phyloP scores from a whole-genome alignment of 2,888 invertebrate species.

The Yponomeuta sedellus region DNA sequence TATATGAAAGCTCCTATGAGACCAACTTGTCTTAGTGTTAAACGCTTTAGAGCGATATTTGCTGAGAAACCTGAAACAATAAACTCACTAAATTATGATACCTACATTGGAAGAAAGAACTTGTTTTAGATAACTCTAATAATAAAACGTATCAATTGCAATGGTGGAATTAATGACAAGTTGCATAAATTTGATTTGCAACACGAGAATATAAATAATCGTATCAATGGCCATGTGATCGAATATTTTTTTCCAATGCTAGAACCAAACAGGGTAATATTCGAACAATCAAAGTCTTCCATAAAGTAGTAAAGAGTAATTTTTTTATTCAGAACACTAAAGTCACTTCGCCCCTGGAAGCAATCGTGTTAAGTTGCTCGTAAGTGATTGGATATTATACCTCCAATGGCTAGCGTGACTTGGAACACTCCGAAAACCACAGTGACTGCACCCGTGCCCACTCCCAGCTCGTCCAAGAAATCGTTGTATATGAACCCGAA shows the following conservation, averaged over 20 bases:
- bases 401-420: constrained; percentile 72
- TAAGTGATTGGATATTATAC: constrained; percentile 37
- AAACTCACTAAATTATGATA: neutral
- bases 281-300: too few species aligned
- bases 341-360: neutral
- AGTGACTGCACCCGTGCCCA: constrained; percentile 75
- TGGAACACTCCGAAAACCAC: constrained; percentile 75
- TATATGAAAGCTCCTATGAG: constrained; percentile 80
- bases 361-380: neutral
- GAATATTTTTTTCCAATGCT: neutral
- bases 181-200: neutral
- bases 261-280: too few species aligned
- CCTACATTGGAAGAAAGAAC: too few species aligned
- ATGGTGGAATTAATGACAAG: neutral
- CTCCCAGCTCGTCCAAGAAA: constrained; percentile 71
- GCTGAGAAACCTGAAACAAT: constrained; percentile 79
- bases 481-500: constrained; percentile 78
- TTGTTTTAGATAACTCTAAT: neutral
- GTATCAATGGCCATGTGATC: neutral
- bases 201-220: neutral
- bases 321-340: too few species aligned
- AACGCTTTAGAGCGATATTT: constrained; percentile 79
- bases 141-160: neutral
- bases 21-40: constrained; percentile 80
- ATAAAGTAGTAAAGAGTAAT: too few species aligned